Conservation (phyloP, 2,113 vertebrate genomes). For the Tiliqua scincoides region DNA sequence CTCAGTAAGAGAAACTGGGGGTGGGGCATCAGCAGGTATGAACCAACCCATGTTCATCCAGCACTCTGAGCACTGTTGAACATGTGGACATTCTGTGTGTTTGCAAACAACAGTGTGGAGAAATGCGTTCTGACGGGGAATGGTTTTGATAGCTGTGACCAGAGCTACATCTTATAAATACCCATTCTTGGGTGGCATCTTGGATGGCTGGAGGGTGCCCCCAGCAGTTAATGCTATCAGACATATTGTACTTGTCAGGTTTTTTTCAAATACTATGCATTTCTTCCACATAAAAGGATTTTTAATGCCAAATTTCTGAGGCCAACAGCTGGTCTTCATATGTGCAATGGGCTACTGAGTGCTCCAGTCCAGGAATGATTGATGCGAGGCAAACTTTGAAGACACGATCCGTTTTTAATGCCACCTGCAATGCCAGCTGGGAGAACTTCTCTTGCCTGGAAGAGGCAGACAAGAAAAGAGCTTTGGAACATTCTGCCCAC, state of each 20-base stretch:
- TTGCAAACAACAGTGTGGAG: too few relatives aligned
- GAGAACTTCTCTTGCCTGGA: constrained; percentile 6
- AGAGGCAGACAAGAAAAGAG: background rate
- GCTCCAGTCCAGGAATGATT: constrained; percentile 42
- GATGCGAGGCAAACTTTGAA: constrained; percentile 49
- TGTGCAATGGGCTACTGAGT: constrained; percentile 53
- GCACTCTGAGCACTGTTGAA: too few relatives aligned
- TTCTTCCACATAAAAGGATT: constrained; percentile 27
- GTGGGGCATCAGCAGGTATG: too few relatives aligned
- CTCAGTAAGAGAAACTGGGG: too few relatives aligned
- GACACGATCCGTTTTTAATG: constrained; percentile 29
- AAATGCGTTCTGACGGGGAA: too few relatives aligned
- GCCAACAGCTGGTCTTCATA: constrained; percentile 51
- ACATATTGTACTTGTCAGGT: constrained; percentile 44
- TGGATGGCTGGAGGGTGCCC: constrained; percentile 41
- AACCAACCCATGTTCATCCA: too few relatives aligned
- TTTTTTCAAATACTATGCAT: constrained; percentile 27
- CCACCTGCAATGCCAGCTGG: constrained; percentile 12
- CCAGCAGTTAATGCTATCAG: constrained; percentile 48
- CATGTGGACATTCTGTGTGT: too few relatives aligned
- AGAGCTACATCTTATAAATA: constrained; percentile 5
- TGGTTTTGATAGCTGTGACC: background rate
- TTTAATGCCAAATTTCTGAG: constrained; percentile 44
- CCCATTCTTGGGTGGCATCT: constrained; percentile 22
- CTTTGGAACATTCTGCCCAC: background rate